Conservation (phyloP, 1,140 invertebrate species). For the Saccostrea glomerata region DNA sequence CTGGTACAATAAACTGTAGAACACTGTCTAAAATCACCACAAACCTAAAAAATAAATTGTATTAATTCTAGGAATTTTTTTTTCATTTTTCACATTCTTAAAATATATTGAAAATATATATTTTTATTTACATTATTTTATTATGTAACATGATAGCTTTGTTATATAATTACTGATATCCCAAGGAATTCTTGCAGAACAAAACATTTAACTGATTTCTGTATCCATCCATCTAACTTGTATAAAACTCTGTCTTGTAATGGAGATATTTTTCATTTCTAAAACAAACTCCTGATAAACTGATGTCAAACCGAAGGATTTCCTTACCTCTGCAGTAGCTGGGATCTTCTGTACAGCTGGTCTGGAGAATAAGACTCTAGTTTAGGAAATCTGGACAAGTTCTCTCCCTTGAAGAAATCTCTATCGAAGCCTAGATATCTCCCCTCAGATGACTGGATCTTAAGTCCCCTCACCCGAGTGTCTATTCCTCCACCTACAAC, state of each 20-base stretch:
- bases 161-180: too few species aligned
- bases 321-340: constrained; percentile 73
- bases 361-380: constrained; percentile 71
- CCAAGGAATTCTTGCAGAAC: too few species aligned
- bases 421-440: constrained; percentile 71
- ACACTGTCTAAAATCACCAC: constrained; percentile 75
- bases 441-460: constrained; percentile 75
- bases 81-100: too few species aligned
- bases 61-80: too few species aligned
- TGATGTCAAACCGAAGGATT: not conserved
- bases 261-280: too few species aligned
- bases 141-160: too few species aligned
- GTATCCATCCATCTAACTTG: too few species aligned
- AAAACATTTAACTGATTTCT: too few species aligned
- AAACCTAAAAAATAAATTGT: constrained; percentile 67
- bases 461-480: constrained; percentile 74
- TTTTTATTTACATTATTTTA: too few species aligned
- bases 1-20: constrained; percentile 74
- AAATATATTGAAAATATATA: too few species aligned
- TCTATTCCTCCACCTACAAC: constrained; percentile 76
- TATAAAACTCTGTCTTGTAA: too few species aligned
- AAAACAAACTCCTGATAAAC: too few species aligned
- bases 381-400: constrained; percentile 73
- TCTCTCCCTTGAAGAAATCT: constrained; percentile 73
- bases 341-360: constrained; percentile 71